phyloP scores from a whole-genome alignment of 2,888 invertebrate genomes.

The Julus scanicus region DNA sequence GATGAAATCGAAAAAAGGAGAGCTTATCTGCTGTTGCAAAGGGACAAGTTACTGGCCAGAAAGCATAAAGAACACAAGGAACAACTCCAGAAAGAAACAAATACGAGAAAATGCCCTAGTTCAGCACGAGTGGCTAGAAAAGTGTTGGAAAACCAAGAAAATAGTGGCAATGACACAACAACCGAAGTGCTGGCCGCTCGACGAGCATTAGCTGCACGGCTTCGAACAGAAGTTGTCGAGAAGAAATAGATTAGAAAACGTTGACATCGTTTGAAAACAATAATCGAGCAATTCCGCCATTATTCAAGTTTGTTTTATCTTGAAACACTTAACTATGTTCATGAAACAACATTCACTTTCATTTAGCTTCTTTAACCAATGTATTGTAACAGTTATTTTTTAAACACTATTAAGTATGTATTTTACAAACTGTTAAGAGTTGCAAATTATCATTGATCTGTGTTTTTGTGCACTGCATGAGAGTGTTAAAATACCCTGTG shows the following conservation, averaged over 20 bases:
- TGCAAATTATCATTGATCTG: no score
- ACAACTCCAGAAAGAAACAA: slow-evolving; percentile 31
- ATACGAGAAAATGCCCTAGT: slow-evolving; percentile 2
- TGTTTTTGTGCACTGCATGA: no score
- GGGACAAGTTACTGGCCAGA: slow-evolving; percentile 89
- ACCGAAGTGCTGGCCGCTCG: slow-evolving; percentile 47
- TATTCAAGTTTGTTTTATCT: not conserved
- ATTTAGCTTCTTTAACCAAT: no score
- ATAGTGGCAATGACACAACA: not conserved
- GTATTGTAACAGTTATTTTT: no score
- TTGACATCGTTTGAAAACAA: not conserved
- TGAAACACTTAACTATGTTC: no score
- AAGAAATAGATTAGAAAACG: not conserved
- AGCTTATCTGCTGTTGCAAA: slow-evolving; percentile 85
- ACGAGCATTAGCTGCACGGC: slow-evolving; percentile 39
- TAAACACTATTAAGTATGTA: no score
- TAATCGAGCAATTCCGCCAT: not conserved
- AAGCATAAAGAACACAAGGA: slow-evolving; percentile 78
- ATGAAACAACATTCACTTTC: no score
- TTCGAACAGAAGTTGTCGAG: slow-evolving; percentile 50
- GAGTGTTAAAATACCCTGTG: no score
- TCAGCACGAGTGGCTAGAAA: slow-evolving; percentile 49
- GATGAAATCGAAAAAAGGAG: slow-evolving; percentile 81
- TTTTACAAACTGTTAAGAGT: no score
- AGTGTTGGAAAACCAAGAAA: slow-evolving; percentile 48